Evolutionary conservation across 2,888 invertebrate species (phyloP), one percentile per base, ranked within the genome.

Genomic region (Himalopsyche tibetana): DNA sequence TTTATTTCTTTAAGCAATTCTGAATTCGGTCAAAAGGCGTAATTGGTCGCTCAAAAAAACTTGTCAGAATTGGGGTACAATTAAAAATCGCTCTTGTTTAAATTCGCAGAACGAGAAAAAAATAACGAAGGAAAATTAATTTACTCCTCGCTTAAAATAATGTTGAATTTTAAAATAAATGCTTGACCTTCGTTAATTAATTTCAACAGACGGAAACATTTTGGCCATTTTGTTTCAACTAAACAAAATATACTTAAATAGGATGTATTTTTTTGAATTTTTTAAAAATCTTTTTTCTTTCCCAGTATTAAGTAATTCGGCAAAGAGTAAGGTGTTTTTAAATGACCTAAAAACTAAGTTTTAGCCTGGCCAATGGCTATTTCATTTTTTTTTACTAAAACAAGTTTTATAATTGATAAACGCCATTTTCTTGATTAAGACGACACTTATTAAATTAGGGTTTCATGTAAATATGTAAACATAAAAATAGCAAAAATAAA

Each of bases 161-260:
- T 28, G 19, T 74, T 38, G 5, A 74, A 74, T 38, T 74, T 36
- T 74, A 5, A 74, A 74, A 74, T 28, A 38, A 74, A 74, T 74
- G 74, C 74, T 74, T 74, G 74, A 74, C 74, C 74, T 74, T 74
- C 74, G 12, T 74, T 74, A 36, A 74, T 74, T 74, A 74, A 74
- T 74, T 74, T 74, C 74, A 36, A 74, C 28, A 36, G 11, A 12
- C 36, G 36, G 74, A 38, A 74, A 36, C 36, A 36, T 74, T 74
- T 74, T 12, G 5, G 36, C 15, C 15, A 36, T 74, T 74, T 74
- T 8, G 74, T 38, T 36, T 38, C 15, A 74, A 74, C 74, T 74
- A 74, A 69, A 28, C 69, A 36, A 69, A 74, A 74, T 74, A 74
- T 9, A 15, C 74, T 38, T 74, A 74, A 11, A 74, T 36, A 38